Evolutionary conservation across 2,888 invertebrate genomes (phyloP).

Genomic region (Geotrupes spiniger): DNA sequence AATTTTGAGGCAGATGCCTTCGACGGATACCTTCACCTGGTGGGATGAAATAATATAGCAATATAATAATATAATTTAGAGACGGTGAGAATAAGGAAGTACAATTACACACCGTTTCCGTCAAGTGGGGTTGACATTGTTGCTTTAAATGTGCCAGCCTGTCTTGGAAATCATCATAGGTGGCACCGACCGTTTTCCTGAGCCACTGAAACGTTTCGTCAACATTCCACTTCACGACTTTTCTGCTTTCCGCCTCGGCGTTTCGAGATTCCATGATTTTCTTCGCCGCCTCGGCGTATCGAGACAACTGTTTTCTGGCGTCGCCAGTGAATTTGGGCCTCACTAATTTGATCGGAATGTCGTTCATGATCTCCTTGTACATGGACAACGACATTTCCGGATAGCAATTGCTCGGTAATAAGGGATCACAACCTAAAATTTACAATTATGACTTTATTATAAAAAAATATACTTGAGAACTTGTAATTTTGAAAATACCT

Average conservation of each 20-base stretch:
- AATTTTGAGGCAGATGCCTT: conserved; percentile 92
- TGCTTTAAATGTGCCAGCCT: conserved; percentile 87
- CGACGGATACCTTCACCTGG: conserved; percentile 83
- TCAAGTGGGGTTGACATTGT: conserved; percentile 94
- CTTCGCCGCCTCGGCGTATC: conserved; percentile 94
- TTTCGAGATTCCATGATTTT: conserved; percentile 94
- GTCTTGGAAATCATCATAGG: conserved; percentile 90
- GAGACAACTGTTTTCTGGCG: conserved; percentile 82
- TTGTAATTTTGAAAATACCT: conserved; percentile 40
- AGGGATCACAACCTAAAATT: conserved; percentile 78
- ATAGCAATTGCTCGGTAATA: conserved; percentile 87
- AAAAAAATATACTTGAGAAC: neutral
- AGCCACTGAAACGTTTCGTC: conserved; percentile 97
- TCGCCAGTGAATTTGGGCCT: conserved; percentile 93
- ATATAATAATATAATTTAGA: neutral
- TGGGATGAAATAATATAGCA: neutral
- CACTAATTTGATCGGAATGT: conserved; percentile 92
- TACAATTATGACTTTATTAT: neutral
- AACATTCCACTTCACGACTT: conserved; percentile 98
- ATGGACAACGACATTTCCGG: conserved; percentile 91
- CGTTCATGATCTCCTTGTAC: conserved; percentile 98
- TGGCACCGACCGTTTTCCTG: conserved; percentile 87
- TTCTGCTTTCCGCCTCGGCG: conserved; percentile 88
- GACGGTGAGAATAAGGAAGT: neutral
- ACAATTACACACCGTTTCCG: conserved; percentile 67